Percentiles rank a stretch among this genome's conserved stretches.
These are phyloP conservation scores for Tipula lateralis DNA, from an alignment of 2,888 invertebrate genomes.

Conservation along the genomic window DNA sequence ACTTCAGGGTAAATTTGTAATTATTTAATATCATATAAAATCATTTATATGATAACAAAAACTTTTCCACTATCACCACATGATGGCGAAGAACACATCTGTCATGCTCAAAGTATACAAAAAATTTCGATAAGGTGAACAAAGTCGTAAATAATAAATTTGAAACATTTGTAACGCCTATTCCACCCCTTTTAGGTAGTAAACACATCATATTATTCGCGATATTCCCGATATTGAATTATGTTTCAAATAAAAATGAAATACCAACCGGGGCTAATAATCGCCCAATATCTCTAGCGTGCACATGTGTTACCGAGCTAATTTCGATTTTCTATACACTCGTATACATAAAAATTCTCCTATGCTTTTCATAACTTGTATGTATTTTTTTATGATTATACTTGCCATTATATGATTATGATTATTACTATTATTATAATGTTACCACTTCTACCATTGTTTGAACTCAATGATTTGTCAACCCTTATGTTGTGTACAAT, in stretches of 20 bases:
- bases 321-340: background rate
- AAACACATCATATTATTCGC: background rate
- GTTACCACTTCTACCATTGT: background rate
- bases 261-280: conserved; percentile 24
- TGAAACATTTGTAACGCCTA: background rate
- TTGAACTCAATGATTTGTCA: background rate
- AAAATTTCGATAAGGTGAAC: background rate
- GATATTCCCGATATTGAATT: background rate
- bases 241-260: background rate
- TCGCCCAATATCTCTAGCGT: background rate
- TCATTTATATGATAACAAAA: too few relatives aligned
- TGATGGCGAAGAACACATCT: background rate
- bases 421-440: background rate
- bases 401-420: background rate
- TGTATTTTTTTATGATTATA: background rate
- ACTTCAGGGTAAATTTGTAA: too few relatives aligned
- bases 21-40: too few relatives aligned
- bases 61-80: too few relatives aligned
- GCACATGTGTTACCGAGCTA: conserved; percentile 12
- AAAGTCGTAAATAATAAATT: background rate
- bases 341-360: too few relatives aligned
- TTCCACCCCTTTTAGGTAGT: background rate
- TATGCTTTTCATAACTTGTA: background rate
- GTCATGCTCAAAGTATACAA: background rate
- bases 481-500: background rate